Base-by-base conservation (phyloP, 2,797 vertebrate species). In the Oreochromis grahami region DNA sequence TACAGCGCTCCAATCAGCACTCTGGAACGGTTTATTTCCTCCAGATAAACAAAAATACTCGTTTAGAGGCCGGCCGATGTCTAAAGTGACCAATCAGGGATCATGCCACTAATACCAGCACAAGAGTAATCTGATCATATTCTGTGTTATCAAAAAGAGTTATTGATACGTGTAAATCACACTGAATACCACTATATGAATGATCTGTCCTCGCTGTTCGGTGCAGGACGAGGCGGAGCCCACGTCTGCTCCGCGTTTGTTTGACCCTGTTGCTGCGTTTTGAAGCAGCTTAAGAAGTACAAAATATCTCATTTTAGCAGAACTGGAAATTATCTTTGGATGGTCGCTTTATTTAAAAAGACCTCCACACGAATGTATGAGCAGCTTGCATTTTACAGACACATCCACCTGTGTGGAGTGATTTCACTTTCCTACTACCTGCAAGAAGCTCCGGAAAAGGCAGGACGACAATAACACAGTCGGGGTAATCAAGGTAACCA, bases 351-450 rank as follows among this genome's bases (percentile, higher is more conserved):
- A 26, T 79, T 82, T 82, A 2, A 81, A 48, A 15, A 50, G 19
- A 52, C 43, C 29, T 70, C 38, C 48, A 53, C 56, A 12, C 81
- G 79, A 92, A 88, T 83, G 63, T 82, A 77, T 45, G 72, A 53
- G 5, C 14, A 76, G 52, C 13, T 70, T 70, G 3, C 2, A 4
- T 8, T 19, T 72, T 72, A 72, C 45, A 8, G 21, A 72, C 36
- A 19, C 24, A 1, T 48, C 65, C 24, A 6, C 78, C 74, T 79
- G 70, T 83, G 78, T 82, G 38, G 53, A 12, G 36, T 15, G 38
- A 48, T 48, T 72, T 48, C 24, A 72, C 32, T 58, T 58, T 17
- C 55, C 5, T 2, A 32, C 8, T 17, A 32, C 55, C 3, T 17
- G 29, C 56, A 19, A 11, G 29, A 60, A 60, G 29, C 15, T 60